These are phyloP conservation scores for Julus scandinavius DNA, from an alignment of 2,888 invertebrate species.

Conservation along the genomic window DNA sequence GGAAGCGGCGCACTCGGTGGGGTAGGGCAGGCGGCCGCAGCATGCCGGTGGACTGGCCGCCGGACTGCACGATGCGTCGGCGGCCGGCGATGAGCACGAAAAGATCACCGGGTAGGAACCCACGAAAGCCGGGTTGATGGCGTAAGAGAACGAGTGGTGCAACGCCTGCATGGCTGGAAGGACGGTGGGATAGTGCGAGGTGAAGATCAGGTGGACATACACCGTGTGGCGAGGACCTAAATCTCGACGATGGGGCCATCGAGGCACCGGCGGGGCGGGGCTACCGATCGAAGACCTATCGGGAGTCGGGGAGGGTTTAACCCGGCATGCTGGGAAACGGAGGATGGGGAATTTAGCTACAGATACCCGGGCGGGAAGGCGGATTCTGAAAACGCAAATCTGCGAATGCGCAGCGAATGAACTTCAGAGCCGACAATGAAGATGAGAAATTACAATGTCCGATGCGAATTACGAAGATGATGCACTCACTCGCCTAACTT, in stretches of 20 bases:
- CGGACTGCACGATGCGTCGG: neutral
- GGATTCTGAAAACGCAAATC: too few species aligned
- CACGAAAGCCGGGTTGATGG: neutral
- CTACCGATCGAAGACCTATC: too few species aligned
- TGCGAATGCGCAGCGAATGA: too few species aligned
- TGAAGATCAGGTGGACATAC: neutral
- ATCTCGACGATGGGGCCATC: neutral
- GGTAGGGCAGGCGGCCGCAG: neutral
- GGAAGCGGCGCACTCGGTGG: neutral
- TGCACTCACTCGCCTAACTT: too few species aligned
- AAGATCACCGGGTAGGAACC: neutral
- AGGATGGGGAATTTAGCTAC: too few species aligned
- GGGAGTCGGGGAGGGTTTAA: too few species aligned
- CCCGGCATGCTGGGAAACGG: too few species aligned
- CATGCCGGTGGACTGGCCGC: neutral
- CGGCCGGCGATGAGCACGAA: neutral
- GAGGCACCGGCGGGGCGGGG: neutral
- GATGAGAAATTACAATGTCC: too few species aligned
- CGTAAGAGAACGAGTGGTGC: constrained; percentile 41
- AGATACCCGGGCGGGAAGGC: too few species aligned
- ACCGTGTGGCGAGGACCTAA: neutral
- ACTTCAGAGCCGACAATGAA: too few species aligned
- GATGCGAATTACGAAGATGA: too few species aligned
- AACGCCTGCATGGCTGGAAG: neutral
- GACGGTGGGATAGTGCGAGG: neutral